These are phyloP conservation scores for Rotaria macrura DNA, from an alignment of 2,888 invertebrate species.

Conservation along the genomic window DNA sequence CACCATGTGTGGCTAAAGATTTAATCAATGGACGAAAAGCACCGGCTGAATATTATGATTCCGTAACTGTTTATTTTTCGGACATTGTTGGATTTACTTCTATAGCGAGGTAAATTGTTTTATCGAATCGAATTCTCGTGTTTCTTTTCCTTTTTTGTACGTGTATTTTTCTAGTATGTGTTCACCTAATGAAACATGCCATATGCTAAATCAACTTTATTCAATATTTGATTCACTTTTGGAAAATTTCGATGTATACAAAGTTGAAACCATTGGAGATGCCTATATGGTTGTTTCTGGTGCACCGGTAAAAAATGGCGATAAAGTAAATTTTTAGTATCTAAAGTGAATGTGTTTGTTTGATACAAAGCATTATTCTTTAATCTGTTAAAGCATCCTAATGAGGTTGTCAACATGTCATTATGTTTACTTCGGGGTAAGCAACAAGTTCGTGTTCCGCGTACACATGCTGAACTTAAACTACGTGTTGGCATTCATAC, in stretches of 20 bases:
- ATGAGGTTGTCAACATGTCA: slow-evolving; percentile 6
- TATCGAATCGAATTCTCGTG: not conserved
- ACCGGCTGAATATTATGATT: slow-evolving; percentile 6
- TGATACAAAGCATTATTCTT: not conserved
- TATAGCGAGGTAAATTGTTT: not conserved
- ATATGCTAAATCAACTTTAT: slow-evolving; percentile 13
- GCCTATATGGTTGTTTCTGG: slow-evolving; percentile 5
- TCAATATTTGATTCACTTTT: not conserved
- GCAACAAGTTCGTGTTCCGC: not conserved
- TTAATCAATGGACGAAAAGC: slow-evolving; percentile 1
- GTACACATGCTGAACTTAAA: not conserved
- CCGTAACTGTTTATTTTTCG: not conserved
- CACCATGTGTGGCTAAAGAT: not conserved
- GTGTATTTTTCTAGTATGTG: not conserved
- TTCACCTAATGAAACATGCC: not conserved
- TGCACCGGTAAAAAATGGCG: not conserved
- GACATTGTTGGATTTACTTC: slow-evolving; percentile 9
- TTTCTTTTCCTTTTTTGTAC: not conserved
- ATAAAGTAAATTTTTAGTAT: not conserved
- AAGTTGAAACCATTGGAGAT: slow-evolving; percentile 15
- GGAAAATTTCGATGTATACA: slow-evolving; percentile 11
- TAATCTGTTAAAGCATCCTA: not conserved
- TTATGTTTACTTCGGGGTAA: not conserved
- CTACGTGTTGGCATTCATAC: slow-evolving; percentile 10
- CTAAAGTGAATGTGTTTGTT: no score